phyloP scores from a whole-genome alignment of 2,797 vertebrate genomes.

The Limnodromus scolopaceus region DNA sequence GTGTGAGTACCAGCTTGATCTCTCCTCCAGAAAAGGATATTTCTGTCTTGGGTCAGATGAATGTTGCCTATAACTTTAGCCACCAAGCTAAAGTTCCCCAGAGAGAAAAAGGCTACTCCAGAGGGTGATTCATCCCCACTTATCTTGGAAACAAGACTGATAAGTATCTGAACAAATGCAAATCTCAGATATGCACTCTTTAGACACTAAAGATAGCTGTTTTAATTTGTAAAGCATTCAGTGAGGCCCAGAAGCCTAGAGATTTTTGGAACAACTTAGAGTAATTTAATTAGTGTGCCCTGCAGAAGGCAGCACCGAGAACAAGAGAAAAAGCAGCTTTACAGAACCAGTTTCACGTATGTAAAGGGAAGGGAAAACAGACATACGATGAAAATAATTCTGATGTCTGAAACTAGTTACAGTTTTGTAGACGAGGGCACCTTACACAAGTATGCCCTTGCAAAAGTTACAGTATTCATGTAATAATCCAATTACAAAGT shows the following conservation, averaged over 20 bases:
- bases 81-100: not conserved
- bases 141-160: not conserved
- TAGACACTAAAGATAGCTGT: not conserved
- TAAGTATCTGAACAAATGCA: not conserved
- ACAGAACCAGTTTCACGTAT: not conserved
- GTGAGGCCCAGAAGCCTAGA: not conserved
- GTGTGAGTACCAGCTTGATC: not conserved
- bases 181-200: not conserved
- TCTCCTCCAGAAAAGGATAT: not conserved
- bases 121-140: not conserved
- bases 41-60: not conserved
- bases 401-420: not conserved
- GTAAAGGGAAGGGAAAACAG: not conserved
- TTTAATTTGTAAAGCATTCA: not conserved
- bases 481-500: not conserved
- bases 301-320: not conserved
- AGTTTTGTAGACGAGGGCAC: not conserved
- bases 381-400: not conserved
- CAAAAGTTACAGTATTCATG: not conserved
- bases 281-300: not conserved
- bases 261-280: not conserved
- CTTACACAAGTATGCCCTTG: not conserved
- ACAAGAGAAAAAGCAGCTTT: not conserved
- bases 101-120: not conserved
- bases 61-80: not conserved